Conservation (phyloP, 2,888 invertebrate genomes). For the Stegana nigrithorax region DNA sequence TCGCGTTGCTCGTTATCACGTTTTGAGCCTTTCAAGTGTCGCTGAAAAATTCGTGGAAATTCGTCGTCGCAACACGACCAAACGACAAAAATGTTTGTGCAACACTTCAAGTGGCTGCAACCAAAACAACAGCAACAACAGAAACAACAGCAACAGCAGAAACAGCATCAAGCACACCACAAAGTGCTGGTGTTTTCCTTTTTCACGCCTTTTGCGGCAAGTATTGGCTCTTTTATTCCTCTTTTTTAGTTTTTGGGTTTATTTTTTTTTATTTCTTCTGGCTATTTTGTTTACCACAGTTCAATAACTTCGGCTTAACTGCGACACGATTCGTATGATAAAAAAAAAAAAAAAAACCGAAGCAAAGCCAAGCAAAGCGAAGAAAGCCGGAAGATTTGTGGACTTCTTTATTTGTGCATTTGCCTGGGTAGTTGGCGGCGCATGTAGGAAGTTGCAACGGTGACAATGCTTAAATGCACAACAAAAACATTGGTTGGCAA, state of each 20-base stretch:
- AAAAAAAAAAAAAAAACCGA: constrained; percentile 29
- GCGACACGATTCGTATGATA: no score
- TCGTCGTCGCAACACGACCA: constrained; percentile 3
- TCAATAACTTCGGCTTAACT: constrained; percentile 8
- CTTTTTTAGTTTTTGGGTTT: no score
- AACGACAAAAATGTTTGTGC: background rate
- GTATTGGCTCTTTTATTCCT: background rate
- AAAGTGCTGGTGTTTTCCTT: constrained; percentile 7
- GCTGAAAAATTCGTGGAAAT: constrained; percentile 14
- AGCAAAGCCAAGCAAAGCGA: no score
- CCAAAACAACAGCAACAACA: no score
- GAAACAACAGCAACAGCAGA: no score
- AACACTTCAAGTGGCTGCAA: background rate
- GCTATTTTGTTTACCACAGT: constrained; percentile 8
- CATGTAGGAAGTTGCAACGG: no score
- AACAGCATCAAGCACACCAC: no score
- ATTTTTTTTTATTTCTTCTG: background rate
- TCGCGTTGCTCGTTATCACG: constrained; percentile 2
- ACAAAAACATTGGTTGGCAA: no score
- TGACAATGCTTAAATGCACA: no score
- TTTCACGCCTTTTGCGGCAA: constrained; percentile 16
- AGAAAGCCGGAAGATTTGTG: no score
- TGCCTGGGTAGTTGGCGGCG: no score
- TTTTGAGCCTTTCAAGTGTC: constrained; percentile 5
- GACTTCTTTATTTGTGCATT: no score